Evolutionary conservation across 2,797 vertebrate species (phyloP).

Genomic region (Lepidocolaptes lacrymiger): DNA sequence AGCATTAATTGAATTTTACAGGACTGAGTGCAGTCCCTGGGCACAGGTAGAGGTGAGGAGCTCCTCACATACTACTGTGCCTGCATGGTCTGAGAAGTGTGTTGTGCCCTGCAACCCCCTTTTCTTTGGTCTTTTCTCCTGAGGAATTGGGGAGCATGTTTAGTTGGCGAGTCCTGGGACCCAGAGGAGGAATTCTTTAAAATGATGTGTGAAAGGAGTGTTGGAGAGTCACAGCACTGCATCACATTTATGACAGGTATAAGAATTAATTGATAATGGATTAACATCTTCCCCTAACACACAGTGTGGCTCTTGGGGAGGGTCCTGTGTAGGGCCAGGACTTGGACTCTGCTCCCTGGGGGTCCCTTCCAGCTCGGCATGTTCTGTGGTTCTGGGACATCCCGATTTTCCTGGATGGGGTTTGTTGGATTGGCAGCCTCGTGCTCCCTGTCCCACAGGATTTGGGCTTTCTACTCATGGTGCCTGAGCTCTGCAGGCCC

Average conservation of each 20-base stretch:
- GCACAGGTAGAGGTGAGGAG: not conserved
- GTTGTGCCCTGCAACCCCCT: not conserved
- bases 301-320: not conserved
- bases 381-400: not conserved
- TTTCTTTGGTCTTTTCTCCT: not conserved
- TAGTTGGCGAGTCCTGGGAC: not conserved
- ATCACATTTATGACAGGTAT: accelerated
- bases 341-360: not conserved
- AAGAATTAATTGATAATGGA: no score
- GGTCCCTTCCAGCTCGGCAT: not conserved
- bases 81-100: not conserved
- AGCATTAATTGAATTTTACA: not conserved
- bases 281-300: not conserved
- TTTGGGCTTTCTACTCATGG: accelerated
- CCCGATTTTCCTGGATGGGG: accelerated
- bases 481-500: not conserved
- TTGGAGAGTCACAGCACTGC: not conserved
- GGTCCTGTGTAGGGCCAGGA: not conserved
- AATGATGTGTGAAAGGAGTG: accelerated
- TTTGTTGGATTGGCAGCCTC: no score
- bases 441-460: accelerated
- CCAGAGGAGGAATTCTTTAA: not conserved
- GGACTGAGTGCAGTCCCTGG: not conserved
- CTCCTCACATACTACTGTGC: accelerated
- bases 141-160: not conserved